Base-by-base conservation (phyloP, 2,888 invertebrate species). In the Hirtodrosophila trivittata region DNA sequence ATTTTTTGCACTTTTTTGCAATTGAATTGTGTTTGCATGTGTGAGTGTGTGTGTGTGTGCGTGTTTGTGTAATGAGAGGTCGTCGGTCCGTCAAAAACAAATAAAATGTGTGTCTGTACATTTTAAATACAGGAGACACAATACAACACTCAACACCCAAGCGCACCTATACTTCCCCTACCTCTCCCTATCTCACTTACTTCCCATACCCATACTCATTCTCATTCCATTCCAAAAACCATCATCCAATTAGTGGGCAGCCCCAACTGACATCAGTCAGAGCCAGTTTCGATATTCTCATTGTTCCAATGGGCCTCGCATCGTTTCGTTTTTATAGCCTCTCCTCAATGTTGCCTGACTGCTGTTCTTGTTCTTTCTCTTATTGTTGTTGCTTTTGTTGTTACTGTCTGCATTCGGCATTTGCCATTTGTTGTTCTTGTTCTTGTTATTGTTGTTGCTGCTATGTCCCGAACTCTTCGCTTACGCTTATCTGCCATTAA, bases 1-100 rank as follows among this genome's bases (percentile, higher is more conserved):
- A 78, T 81, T 78, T 78, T 78, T 78, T 78, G 72, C 77, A 77
- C 77, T 77, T 77, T 68, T 69, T 47, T 70, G 75, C 73, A 73
- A 56, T 58, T 66, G 12, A 49, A 67, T 59, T 65, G 60, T 54
- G 60, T 56, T 25, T 51, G 13, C 28, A 7, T 54, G 35, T 25
- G n/a, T 16, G 7, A 3, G 12, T 12, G 14, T 38, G 21, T 37
- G 8, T 30, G 30, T 55, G 28, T 42, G 42, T 47, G 18, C 30
- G 45, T 49, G 52, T 56, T 41, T 37, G 63, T 33, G 46, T 42
- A 47, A 45, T 13, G 42, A 21, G 41, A 35, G 39, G 21, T 14
- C 33, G 26, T 8, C 14, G 30, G 47, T 38, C 50, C 42, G 30
- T 52, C 39, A 59, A 68, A 72, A 72, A 65, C 68, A 76, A 75